Evolutionary conservation across 2,888 invertebrate species (phyloP).

Genomic region (Galerucella calmariensis): DNA sequence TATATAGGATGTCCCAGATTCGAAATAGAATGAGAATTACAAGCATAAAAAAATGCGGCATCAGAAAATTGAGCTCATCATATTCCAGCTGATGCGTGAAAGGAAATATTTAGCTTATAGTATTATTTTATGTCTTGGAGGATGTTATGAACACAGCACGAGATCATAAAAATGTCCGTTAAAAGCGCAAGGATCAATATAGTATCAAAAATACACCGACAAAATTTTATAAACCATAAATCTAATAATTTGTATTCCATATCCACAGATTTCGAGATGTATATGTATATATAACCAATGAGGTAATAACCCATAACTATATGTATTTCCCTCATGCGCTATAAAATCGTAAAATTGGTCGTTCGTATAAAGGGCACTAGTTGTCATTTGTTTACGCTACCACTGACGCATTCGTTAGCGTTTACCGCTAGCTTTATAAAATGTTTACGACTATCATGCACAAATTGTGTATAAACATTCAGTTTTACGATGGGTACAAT

Average conservation of each 20-base stretch:
- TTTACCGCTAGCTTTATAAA: neutral
- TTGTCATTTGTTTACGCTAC: conserved; percentile 8
- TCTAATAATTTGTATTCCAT: conserved; percentile 2
- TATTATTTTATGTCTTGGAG: too few relatives aligned
- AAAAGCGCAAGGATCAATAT: neutral
- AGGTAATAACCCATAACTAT: neutral
- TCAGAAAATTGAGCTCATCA: neutral
- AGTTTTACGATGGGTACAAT: neutral
- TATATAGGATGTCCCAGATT: neutral
- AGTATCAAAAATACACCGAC: neutral
- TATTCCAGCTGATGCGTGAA: neutral
- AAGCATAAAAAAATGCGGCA: too few relatives aligned
- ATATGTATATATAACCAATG: conserved; percentile 2
- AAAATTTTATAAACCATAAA: neutral
- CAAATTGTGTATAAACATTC: neutral
- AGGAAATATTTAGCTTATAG: too few relatives aligned
- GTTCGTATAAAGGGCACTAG: neutral
- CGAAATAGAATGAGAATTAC: too few relatives aligned
- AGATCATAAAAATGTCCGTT: neutral
- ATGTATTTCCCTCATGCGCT: neutral
- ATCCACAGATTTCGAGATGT: neutral
- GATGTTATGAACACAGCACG: neutral
- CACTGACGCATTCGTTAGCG: conserved; percentile 1
- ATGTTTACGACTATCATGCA: neutral
- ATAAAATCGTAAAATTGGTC: conserved; percentile 7